Percentiles rank a stretch among this genome's conserved stretches.
phyloP scores from a whole-genome alignment of 2,113 vertebrate genomes.

The Empidonax traillii region DNA sequence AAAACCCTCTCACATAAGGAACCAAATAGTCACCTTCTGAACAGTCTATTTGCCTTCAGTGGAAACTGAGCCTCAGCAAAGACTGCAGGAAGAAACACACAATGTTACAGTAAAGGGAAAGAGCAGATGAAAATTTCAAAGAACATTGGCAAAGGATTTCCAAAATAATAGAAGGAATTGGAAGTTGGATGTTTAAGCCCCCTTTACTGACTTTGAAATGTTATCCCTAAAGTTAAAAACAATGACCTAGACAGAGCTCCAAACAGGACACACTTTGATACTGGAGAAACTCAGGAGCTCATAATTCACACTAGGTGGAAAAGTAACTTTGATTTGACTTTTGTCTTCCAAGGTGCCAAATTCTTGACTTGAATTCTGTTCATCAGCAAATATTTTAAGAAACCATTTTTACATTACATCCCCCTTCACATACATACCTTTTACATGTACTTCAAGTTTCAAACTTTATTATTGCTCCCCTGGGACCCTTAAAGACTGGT shows the following conservation, averaged over 20 bases:
- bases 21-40: background rate
- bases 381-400: background rate
- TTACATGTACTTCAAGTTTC: background rate
- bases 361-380: background rate
- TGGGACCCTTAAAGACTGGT: background rate
- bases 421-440: background rate
- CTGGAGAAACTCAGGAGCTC: background rate
- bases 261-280: background rate
- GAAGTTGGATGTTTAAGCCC: background rate
- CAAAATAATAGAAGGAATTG: background rate
- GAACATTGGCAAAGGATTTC: background rate
- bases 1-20: background rate
- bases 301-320: accelerated
- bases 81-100: background rate
- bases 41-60: background rate
- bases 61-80: background rate
- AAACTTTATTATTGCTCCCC: background rate
- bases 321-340: background rate
- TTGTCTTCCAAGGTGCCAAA: background rate
- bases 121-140: background rate
- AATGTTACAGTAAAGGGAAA: background rate
- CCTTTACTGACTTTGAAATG: background rate
- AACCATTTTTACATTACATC: background rate
- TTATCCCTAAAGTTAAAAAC: background rate
- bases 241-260: background rate